A percentile compares a stretch with the other conserved stretches of the same genome.
Conservation (phyloP, 2,888 invertebrate genomes). For the Cryptus armator region DNA sequence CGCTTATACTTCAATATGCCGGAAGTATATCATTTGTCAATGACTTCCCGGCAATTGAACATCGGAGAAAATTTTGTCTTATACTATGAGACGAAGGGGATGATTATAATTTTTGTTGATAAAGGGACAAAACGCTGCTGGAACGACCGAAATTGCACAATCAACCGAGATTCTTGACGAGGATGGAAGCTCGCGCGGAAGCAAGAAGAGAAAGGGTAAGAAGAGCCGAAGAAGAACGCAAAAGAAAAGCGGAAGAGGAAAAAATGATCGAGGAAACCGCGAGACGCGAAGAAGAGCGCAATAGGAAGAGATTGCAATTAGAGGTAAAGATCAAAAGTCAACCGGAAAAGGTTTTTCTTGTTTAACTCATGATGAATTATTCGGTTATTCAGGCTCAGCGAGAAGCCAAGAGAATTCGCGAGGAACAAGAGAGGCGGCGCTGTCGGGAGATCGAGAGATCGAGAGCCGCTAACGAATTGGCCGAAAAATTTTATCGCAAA, state of each 20-base stretch:
- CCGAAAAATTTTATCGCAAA: slow-evolving; percentile 77
- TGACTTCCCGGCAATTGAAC: too few species aligned
- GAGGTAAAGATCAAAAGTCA: slow-evolving; percentile 82
- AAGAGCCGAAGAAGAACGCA: slow-evolving; percentile 82
- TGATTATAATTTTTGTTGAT: slow-evolving; percentile 83
- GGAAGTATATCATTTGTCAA: too few species aligned
- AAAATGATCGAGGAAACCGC: slow-evolving; percentile 81
- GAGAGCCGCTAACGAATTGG: slow-evolving; percentile 73
- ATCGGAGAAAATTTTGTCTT: too few species aligned
- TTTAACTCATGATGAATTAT: slow-evolving; percentile 19
- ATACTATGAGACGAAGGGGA: slow-evolving; percentile 61
- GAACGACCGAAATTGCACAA: slow-evolving; percentile 73
- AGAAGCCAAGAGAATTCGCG: slow-evolving; percentile 77
- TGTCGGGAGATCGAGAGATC: slow-evolving; percentile 75
- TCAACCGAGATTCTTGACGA: slow-evolving; percentile 89
- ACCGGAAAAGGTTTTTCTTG: background rate
- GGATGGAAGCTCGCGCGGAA: slow-evolving; percentile 91
- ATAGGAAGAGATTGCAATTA: slow-evolving; percentile 82
- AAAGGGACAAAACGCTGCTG: slow-evolving; percentile 74
- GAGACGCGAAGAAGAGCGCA: slow-evolving; percentile 84
- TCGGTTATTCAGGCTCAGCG: slow-evolving; percentile 74
- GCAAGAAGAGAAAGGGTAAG: slow-evolving; percentile 86
- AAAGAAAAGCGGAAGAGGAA: slow-evolving; percentile 84
- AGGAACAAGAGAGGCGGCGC: slow-evolving; percentile 77
- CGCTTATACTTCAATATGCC: too few species aligned